Evolutionary conservation across 2,888 invertebrate species (phyloP).

Genomic region (Chouioia cunea): DNA sequence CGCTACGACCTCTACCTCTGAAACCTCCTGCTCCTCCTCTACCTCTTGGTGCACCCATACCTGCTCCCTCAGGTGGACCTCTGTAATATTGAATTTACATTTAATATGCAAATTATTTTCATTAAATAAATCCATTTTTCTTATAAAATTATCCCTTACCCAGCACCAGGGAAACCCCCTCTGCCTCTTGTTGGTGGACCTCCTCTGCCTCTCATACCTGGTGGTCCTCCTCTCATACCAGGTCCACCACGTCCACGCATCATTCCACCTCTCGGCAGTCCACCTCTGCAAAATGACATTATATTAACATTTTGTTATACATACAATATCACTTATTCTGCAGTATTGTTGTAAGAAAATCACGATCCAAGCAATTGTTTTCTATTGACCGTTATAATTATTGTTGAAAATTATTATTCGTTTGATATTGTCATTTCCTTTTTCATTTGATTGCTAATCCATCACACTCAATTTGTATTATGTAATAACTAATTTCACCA

Average conservation of each 20-base stretch:
- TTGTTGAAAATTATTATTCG: no score
- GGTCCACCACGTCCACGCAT: constrained; percentile 64
- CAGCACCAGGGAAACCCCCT: constrained; percentile 64
- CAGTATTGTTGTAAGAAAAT: no score
- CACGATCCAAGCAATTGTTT: no score
- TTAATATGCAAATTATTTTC: constrained; percentile 3
- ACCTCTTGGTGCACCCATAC: constrained; percentile 63
- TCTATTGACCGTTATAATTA: no score
- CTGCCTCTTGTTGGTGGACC: constrained; percentile 64
- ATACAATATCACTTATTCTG: no score
- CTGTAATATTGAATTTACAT: constrained; percentile 47
- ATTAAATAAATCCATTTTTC: constrained; percentile 4
- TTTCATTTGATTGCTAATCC: no score
- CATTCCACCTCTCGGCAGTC: constrained; percentile 63
- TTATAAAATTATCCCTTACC: constrained; percentile 53
- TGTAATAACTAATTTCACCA: no score
- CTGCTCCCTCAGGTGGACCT: constrained; percentile 62
- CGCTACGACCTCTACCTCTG: constrained; percentile 63
- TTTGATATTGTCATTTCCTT: no score
- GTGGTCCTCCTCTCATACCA: constrained; percentile 65
- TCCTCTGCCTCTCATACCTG: constrained; percentile 63
- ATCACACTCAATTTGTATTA: no score
- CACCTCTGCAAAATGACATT: constrained; percentile 54
- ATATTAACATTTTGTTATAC: no score
- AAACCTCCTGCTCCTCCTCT: constrained; percentile 64